Evolutionary conservation across 2,797 vertebrate species (phyloP), one percentile per base, ranked within the genome.

Genomic region (Netta rufina): DNA sequence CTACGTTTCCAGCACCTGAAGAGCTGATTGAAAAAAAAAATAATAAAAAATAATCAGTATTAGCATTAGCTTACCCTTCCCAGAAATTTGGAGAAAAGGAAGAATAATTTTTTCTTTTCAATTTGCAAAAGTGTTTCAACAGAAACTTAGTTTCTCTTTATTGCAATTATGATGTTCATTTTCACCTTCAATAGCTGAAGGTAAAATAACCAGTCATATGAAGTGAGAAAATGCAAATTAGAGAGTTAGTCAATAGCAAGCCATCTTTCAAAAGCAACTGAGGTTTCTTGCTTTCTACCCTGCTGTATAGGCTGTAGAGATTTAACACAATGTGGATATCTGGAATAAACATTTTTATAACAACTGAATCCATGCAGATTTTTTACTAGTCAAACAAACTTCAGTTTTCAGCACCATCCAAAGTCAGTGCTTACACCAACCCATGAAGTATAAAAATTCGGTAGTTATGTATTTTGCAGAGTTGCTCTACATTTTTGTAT

Each of bases 1-100:
- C 98, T 13, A 99, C 99, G 11, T 98, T 98, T 6, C 98, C 98
- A 25, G 98, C 98, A 92, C 98, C 98, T 45, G 97, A 98, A 73
- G 98, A 99, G 94, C 99, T 99, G 64, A 92, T 71, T 78, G 49
- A 49, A 49, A 49, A 49, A 49, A 49, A 24, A 49, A 41, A 17
- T 17, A 43, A 43, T 4, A 49, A 19, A 47, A 47, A 25, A 49
- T 13, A 49, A 49, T 25, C 24, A 25, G 49, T 49, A 49, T 53
- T 4, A 86, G 62, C 43, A 67, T 71, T 89, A 84, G 57, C 51
- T 70, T 83, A 57, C 30, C 39, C 56, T 87, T 80, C 64, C 43
- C 25, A 78, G 51, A 89, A 75, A 89, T 78, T 0, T 25, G 24
- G n/a, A 76, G 75, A 88, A 82, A 90, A 58, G 24, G 69, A 88